These are phyloP conservation scores for Neoarius graeffei DNA, from an alignment of 2,113 vertebrate genomes.

Conservation along the genomic window DNA sequence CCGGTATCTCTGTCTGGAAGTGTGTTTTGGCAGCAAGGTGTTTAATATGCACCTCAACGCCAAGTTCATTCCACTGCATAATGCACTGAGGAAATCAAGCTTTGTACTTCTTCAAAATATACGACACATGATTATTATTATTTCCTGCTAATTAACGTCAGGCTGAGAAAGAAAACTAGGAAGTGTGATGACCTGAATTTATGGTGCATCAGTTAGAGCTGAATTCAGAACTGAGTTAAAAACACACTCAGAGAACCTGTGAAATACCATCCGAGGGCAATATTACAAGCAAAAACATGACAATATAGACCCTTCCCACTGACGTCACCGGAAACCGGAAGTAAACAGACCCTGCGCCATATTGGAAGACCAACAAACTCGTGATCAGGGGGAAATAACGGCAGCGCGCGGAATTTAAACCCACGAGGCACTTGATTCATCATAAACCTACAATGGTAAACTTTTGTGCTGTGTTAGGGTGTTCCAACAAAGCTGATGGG, in stretches of 20 bases:
- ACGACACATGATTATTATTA: not conserved
- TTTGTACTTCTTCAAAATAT: not conserved
- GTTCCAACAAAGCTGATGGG: too few species aligned
- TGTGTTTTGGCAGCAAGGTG: conserved; percentile 13
- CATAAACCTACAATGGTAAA: too few species aligned
- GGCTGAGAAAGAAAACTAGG: not conserved
- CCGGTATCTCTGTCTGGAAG: not conserved
- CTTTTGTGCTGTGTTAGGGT: too few species aligned
- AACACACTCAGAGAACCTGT: not conserved
- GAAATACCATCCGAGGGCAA: not conserved
- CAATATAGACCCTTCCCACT: too few species aligned
- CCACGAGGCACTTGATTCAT: too few species aligned
- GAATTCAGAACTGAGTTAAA: not conserved
- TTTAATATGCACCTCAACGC: conserved; percentile 28
- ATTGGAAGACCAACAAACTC: too few species aligned
- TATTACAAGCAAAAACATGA: not conserved
- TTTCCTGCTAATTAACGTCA: conserved; percentile 21
- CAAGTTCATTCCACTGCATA: conserved; percentile 34
- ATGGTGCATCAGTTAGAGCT: not conserved
- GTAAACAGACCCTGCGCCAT: too few species aligned
- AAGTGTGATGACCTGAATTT: not conserved
- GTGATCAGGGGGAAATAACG: too few species aligned
- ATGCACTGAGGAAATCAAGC: conserved; percentile 6
- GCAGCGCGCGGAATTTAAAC: too few species aligned
- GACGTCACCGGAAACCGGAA: too few species aligned